These are phyloP conservation scores for Sylvia borin DNA, from an alignment of 2,797 vertebrate species.

Conservation along the genomic window DNA sequence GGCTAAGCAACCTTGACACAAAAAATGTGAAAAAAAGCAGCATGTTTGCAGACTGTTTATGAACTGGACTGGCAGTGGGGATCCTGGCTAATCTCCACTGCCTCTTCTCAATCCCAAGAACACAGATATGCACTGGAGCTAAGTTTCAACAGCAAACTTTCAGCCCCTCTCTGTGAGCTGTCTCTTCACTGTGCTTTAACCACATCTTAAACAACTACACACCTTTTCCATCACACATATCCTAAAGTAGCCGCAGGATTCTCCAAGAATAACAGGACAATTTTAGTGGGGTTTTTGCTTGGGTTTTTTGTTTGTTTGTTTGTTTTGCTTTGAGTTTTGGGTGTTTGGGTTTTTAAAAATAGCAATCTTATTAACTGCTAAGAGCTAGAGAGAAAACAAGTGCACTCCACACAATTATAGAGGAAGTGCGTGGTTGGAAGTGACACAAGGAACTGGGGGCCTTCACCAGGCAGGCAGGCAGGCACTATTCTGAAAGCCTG, in stretches of 20 bases:
- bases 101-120: not conserved
- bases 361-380: not conserved
- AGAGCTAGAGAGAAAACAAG: conserved; percentile 21
- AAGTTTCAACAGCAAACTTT: not conserved
- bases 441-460: not conserved
- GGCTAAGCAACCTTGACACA: not conserved
- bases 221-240: not conserved
- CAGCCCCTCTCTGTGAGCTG: not conserved
- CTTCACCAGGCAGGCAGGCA: not conserved
- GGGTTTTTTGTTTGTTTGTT: not conserved
- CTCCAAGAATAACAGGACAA: not conserved
- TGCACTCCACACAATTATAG: not conserved
- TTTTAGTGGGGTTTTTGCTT: not conserved
- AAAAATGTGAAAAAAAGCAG: not conserved
- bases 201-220: not conserved
- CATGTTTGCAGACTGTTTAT: not conserved
- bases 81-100: not conserved
- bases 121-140: not conserved
- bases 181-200: not conserved
- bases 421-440: conserved; percentile 6
- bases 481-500: conserved; percentile 37
- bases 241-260: not conserved
- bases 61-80: not conserved
- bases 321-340: not conserved
- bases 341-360: not conserved